Evolutionary conservation across 2,888 invertebrate genomes (phyloP).

Genomic region (Sesia bembeciformis): DNA sequence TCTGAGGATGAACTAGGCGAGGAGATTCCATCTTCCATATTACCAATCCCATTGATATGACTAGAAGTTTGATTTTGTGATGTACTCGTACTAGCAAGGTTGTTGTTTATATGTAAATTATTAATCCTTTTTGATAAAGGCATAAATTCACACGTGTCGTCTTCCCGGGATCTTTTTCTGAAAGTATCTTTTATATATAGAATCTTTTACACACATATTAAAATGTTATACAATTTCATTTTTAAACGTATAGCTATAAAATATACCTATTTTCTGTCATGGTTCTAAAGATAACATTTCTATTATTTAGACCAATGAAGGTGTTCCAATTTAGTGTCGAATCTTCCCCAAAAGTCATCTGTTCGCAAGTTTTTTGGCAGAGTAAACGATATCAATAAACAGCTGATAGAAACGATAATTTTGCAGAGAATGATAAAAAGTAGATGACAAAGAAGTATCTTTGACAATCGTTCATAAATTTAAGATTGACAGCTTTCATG

Average conservation of each 20-base stretch:
- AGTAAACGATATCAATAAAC: conserved; percentile 2
- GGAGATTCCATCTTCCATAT: conserved; percentile 40
- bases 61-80: conserved; percentile 38
- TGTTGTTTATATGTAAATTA: conserved; percentile 86
- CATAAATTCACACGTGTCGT: conserved; percentile 87
- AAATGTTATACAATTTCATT: neutral
- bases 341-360: conserved; percentile 52
- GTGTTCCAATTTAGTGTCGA: conserved; percentile 36
- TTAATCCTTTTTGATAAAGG: conserved; percentile 93
- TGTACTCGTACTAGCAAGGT: conserved; percentile 31
- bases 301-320: conserved; percentile 42
- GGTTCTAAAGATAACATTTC: conserved; percentile 36
- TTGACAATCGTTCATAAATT: too few relatives aligned
- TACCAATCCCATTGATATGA: conserved; percentile 38
- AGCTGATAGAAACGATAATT: conserved; percentile 1
- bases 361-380: conserved; percentile 14
- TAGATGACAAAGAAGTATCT: too few relatives aligned
- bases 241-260: neutral
- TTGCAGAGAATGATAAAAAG: too few relatives aligned
- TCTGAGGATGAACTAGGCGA: conserved; percentile 44
- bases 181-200: conserved; percentile 17
- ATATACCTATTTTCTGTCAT: conserved; percentile 67
- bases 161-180: conserved; percentile 86
- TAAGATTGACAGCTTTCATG: too few relatives aligned
- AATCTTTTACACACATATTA: neutral